Evolutionary conservation across 2,113 vertebrate species (phyloP).

Genomic region (Ceratotherium simum): DNA sequence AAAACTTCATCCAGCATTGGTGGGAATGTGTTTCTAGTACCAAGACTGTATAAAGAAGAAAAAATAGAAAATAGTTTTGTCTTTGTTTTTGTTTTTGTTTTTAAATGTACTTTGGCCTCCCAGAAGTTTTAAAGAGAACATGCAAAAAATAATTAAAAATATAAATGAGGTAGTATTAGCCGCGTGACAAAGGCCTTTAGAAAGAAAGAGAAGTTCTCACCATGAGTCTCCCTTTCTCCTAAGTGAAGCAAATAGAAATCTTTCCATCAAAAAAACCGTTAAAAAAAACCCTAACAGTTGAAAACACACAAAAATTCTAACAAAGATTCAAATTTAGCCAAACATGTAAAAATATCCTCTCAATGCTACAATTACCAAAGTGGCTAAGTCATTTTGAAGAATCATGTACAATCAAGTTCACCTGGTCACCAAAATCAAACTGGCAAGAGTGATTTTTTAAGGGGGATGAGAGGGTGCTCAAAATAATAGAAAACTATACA

Average conservation of each 20-base stretch:
- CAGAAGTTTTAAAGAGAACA: conserved; percentile 51
- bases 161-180: neutral
- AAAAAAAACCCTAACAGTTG: neutral
- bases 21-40: conserved; percentile 55
- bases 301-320: conserved; percentile 49
- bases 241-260: conserved; percentile 47
- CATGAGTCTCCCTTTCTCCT: neutral
- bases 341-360: neutral
- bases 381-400: conserved; percentile 16
- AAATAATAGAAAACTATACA: neutral
- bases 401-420: neutral
- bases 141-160: neutral
- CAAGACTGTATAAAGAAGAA: conserved; percentile 66
- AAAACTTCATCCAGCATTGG: conserved; percentile 62
- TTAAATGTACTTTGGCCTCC: conserved; percentile 62
- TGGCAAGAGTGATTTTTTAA: neutral
- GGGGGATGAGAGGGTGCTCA: neutral
- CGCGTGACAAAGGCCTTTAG: neutral
- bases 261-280: neutral
- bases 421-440: conserved; percentile 46
- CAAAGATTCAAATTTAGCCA: conserved; percentile 49
- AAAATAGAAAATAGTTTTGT: conserved; percentile 48
- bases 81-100: conserved; percentile 55
- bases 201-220: conserved; percentile 29
- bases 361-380: neutral